A percentile compares a stretch with the other conserved stretches of the same genome.
Evolutionary conservation across 2,113 vertebrate species (phyloP).

Genomic region (Otis tarda): DNA sequence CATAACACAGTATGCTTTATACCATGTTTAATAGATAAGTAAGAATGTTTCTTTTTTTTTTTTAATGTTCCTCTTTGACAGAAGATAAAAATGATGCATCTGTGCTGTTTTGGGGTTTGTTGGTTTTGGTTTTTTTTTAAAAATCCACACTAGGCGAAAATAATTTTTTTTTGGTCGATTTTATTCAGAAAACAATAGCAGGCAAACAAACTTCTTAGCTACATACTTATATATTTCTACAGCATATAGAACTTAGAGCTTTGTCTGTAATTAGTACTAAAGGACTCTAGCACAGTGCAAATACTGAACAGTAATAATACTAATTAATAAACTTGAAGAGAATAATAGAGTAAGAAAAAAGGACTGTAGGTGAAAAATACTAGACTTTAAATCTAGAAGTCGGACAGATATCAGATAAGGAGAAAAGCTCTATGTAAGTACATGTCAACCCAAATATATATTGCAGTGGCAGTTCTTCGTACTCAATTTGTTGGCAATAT

Average conservation of each 20-base stretch:
- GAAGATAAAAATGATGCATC: not conserved
- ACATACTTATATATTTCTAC: not conserved
- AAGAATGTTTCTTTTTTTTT: not conserved
- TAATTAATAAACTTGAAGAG: not conserved
- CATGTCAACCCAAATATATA: not conserved
- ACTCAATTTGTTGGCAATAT: not conserved
- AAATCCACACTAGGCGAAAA: not conserved
- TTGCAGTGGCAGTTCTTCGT: not conserved
- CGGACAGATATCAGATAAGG: not conserved
- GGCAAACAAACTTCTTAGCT: not conserved
- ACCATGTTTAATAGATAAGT: not conserved
- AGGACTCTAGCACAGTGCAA: not conserved
- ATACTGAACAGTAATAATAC: not conserved
- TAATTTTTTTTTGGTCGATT: accelerated
- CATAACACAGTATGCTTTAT: not conserved
- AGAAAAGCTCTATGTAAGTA: not conserved
- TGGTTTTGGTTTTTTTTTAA: not conserved
- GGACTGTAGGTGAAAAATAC: not conserved
- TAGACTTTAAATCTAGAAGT: not conserved
- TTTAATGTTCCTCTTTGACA: not conserved
- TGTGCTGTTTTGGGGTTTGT: not conserved
- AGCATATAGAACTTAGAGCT: not conserved
- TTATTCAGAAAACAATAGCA: not conserved
- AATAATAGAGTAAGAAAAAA: not conserved
- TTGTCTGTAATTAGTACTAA: not conserved